Evolutionary conservation across 2,888 invertebrate genomes (phyloP).

Genomic region (Rhamphomyia laevipes): DNA sequence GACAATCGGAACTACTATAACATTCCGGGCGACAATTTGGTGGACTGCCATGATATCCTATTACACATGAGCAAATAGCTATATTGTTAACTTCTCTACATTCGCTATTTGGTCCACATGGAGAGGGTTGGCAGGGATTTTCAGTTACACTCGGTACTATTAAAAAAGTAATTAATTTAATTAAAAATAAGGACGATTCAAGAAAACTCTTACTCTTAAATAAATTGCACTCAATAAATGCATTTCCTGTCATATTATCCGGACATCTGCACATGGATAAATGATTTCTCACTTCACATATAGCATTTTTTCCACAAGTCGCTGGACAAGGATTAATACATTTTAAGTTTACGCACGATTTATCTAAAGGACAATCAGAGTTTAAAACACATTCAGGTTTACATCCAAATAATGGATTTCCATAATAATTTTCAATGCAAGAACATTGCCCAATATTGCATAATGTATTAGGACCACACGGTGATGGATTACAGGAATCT

Average conservation of each 20-base stretch:
- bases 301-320: conserved; percentile 63
- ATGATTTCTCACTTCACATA: conserved; percentile 65
- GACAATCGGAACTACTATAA: conserved; percentile 57
- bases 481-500: conserved; percentile 55
- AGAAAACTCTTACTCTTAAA: conserved; percentile 24
- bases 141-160: conserved; percentile 20
- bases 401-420: conserved; percentile 65
- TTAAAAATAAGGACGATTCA: no score
- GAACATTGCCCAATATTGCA: conserved; percentile 56
- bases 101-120: conserved; percentile 58
- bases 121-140: conserved; percentile 55
- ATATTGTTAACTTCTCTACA: conserved; percentile 51
- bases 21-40: conserved; percentile 63
- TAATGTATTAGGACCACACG: conserved; percentile 59
- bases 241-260: conserved; percentile 60
- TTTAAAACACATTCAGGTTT: conserved; percentile 72
- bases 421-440: conserved; percentile 45
- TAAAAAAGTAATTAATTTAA: conserved; percentile 1
- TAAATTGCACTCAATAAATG: conserved; percentile 45
- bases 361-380: conserved; percentile 55
- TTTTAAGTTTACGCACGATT: conserved; percentile 59
- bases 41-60: conserved; percentile 53
- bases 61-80: conserved; percentile 52
- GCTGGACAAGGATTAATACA: conserved; percentile 69
- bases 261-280: conserved; percentile 66